These are phyloP conservation scores for Hyperopisus bebe DNA, from an alignment of 2,113 vertebrate genomes.

Conservation along the genomic window DNA sequence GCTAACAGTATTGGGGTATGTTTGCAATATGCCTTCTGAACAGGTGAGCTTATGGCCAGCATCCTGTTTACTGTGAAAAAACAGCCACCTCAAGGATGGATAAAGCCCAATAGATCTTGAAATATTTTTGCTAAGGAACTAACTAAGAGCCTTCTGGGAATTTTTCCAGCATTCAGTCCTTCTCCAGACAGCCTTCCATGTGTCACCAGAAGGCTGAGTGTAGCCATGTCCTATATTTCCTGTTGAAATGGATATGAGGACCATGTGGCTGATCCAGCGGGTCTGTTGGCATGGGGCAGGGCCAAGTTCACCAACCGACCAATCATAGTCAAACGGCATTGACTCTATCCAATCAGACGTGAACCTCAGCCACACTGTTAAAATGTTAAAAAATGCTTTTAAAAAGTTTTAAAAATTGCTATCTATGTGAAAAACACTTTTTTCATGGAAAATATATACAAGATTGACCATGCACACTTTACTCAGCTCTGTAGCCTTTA, in stretches of 20 bases:
- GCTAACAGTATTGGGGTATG: not conserved
- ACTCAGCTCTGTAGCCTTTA: not conserved
- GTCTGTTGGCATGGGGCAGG: not conserved
- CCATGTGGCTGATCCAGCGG: not conserved
- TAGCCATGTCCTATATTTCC: not conserved
- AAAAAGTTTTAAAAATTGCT: not conserved
- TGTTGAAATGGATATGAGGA: not conserved
- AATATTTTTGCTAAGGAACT: not conserved
- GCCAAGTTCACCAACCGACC: not conserved
- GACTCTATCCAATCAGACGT: not conserved
- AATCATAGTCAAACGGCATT: not conserved
- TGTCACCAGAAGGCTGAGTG: not conserved
- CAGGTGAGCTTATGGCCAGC: not conserved
- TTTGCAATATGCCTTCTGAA: not conserved
- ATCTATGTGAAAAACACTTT: not conserved
- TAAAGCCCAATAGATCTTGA: not conserved
- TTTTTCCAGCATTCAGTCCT: not conserved
- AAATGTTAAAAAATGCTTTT: not conserved
- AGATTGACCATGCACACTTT: not conserved
- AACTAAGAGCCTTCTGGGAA: not conserved
- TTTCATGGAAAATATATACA: not conserved
- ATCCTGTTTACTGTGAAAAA: not conserved
- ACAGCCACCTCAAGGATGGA: not conserved
- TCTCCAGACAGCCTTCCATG: not conserved
- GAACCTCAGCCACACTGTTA: not conserved